Base-by-base conservation (phyloP, 2,888 invertebrate genomes). In the Opisthograptis luteolata region DNA sequence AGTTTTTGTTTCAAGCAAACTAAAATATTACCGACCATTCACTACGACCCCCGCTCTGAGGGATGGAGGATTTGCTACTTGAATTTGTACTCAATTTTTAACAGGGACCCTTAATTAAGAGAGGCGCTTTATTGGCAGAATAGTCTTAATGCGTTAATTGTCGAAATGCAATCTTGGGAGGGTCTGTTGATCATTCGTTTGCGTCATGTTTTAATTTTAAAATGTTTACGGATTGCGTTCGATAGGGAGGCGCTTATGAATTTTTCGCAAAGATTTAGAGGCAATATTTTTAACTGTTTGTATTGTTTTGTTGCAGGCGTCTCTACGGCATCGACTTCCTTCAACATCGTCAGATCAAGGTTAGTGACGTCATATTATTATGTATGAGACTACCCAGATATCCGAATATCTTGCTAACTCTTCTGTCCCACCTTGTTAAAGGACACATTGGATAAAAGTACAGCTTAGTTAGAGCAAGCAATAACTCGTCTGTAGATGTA, bases 61-160 rank as follows among this genome's bases (percentile, higher is more conserved):
- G 66, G 55, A 73, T 76, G 79, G 81, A 66, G 69, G 81, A 83
- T 78, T 76, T 74, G 84, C 81, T 84, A 89, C 88, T 87, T 84
- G 87, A 90, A 89, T 90, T 90, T 88, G 88, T 90, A 90, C 90
- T 90, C 86, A 87, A 88, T 90, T 90, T 90, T 90, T 89, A 90
- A 88, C 86, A 79, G 86, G 81, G 79, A 77, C 85, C 74, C 79
- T 89, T 89, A 89, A 90, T 90, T 90, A 90, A 90, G 86, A 82
- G 81, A 75, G 79, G 76, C 84, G 86, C 86, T 87, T 88, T 88
- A 87, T 88, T 87, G 87, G 86, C 83, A 79, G 79, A 76, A 79
- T 75, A 81, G 76, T 81, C 85, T 84, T 89, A 90, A 90, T 90
- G 89, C 88, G 87, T 89, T 90, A 89, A 90, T 89, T 90, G 90